These are phyloP conservation scores for Elgaria multicarinata DNA, from an alignment of 2,113 vertebrate species.

Conservation along the genomic window DNA sequence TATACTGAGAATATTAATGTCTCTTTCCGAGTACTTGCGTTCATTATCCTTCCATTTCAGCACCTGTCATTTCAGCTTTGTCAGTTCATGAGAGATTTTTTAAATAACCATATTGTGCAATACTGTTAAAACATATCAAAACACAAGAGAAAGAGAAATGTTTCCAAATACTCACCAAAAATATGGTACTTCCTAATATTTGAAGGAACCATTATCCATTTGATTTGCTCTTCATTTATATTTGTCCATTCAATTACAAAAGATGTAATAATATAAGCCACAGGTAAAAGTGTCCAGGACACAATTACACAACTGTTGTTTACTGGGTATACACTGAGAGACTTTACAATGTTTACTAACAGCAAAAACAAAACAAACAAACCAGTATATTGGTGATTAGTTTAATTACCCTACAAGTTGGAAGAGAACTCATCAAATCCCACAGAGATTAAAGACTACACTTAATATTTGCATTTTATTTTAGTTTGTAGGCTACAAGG, in stretches of 20 bases:
- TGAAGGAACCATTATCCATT: constrained; percentile 84
- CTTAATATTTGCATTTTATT: not conserved
- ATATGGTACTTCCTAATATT: constrained; percentile 76
- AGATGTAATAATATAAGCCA: constrained; percentile 66
- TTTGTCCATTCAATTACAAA: constrained; percentile 90
- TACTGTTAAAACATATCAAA: not conserved
- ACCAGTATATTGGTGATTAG: constrained; percentile 16
- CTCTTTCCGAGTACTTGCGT: not conserved
- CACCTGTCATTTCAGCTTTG: not conserved
- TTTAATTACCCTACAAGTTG: not conserved
- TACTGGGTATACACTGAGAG: constrained; percentile 76
- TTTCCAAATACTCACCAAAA: constrained; percentile 72
- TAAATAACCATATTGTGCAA: not conserved
- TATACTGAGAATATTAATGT: not conserved
- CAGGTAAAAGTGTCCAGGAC: constrained; percentile 82
- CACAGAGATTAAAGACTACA: not conserved
- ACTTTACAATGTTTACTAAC: constrained; percentile 80
- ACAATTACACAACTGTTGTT: constrained; percentile 88
- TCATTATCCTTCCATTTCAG: not conserved
- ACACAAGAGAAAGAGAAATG: not conserved
- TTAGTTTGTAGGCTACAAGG: not conserved
- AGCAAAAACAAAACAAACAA: constrained; percentile 20
- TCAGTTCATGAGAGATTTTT: not conserved
- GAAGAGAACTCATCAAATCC: not conserved
- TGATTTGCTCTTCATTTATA: constrained; percentile 70